Conservation (phyloP, 2,797 vertebrate genomes). For the Anabacerthia variegaticeps region DNA sequence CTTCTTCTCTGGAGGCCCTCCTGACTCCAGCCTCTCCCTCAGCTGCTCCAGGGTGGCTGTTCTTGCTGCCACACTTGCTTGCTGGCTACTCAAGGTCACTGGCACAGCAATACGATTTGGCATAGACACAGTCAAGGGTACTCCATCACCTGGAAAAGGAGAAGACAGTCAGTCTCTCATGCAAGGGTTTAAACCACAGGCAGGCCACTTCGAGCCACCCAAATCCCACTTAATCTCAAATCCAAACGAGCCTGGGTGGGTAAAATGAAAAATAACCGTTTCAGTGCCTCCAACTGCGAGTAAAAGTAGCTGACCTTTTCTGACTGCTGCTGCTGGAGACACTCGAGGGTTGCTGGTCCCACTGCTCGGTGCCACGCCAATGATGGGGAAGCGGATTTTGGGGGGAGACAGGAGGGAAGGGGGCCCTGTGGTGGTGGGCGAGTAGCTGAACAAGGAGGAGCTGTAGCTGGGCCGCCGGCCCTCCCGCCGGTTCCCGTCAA, state of each 20-base stretch:
- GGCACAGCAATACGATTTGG: conserved; percentile 82
- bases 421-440: conserved; percentile 73
- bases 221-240: not conserved
- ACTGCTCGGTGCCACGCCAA: conserved; percentile 78
- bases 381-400: conserved; percentile 89
- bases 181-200: not conserved
- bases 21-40: conserved; percentile 87
- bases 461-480: conserved; percentile 94
- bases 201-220: not conserved
- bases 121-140: conserved; percentile 76
- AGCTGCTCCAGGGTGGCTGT: conserved; percentile 89
- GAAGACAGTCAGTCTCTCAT: not conserved
- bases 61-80: conserved; percentile 79
- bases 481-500: conserved; percentile 91
- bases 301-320: conserved; percentile 75
- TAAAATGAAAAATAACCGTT: not conserved
- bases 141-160: conserved; percentile 78
- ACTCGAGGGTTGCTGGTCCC: conserved; percentile 77
- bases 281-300: not conserved
- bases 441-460: conserved; percentile 91
- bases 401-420: conserved; percentile 86
- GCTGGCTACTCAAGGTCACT: conserved; percentile 81
- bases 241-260: not conserved
- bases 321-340: conserved; percentile 69
- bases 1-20: conserved; percentile 89